phyloP scores from a whole-genome alignment of 2,797 vertebrate genomes.

The Myotis daubentonii region DNA sequence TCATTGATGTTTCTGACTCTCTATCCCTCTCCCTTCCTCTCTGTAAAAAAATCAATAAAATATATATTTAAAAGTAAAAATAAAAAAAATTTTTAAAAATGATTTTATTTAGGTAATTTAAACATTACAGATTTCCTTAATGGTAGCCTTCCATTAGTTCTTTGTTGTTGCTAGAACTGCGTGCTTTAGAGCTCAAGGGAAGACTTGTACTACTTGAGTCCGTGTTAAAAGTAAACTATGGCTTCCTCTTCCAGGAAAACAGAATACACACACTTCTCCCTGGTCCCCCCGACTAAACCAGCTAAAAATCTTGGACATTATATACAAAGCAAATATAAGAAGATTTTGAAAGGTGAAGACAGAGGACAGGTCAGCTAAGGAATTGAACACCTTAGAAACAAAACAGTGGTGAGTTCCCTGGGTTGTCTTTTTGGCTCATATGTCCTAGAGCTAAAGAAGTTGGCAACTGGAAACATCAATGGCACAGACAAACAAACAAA shows the following conservation, averaged over 20 bases:
- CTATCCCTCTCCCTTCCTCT: too few species aligned
- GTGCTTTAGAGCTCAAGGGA: slow-evolving; percentile 51
- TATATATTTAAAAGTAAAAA: too few species aligned
- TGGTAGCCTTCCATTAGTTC: slow-evolving; percentile 68
- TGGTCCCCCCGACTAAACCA: not conserved
- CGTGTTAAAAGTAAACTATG: slow-evolving; percentile 68
- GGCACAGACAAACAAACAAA: not conserved
- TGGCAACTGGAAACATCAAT: not conserved
- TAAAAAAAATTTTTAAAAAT: not conserved
- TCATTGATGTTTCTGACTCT: too few species aligned
- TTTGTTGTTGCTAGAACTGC: slow-evolving; percentile 68
- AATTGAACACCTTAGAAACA: not conserved
- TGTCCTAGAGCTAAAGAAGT: not conserved
- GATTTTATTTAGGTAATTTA: slow-evolving; percentile 54
- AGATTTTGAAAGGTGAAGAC: not conserved
- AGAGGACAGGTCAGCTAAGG: not conserved
- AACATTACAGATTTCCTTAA: slow-evolving; percentile 73
- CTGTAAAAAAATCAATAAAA: too few species aligned
- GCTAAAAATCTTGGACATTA: not conserved
- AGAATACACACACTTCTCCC: not conserved
- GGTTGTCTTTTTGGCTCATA: not conserved
- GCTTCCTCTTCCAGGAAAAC: slow-evolving; percentile 14
- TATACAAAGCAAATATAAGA: not conserved
- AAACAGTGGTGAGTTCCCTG: not conserved
- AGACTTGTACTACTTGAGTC: slow-evolving; percentile 45